These are phyloP conservation scores for Coranthus polyacanthus DNA, from an alignment of 2,797 vertebrate genomes.

Conservation along the genomic window DNA sequence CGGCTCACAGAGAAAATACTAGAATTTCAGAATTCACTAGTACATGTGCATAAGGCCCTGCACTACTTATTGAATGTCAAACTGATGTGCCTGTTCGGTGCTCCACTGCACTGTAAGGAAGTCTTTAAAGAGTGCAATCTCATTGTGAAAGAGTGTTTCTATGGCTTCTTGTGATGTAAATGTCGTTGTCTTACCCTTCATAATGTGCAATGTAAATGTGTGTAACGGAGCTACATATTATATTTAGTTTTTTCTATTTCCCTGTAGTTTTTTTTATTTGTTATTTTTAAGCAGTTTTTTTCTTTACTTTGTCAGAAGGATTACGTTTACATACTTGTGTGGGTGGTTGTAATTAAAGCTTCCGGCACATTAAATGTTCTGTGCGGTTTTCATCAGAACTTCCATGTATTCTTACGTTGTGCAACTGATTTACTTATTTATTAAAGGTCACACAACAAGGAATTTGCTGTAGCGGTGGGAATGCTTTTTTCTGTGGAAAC, in stretches of 20 bases:
- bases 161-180: slow-evolving; percentile 19
- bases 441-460: slow-evolving; percentile 58
- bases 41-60: slow-evolving; percentile 18
- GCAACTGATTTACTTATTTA: slow-evolving; percentile 48
- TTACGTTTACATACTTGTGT: slow-evolving; percentile 23
- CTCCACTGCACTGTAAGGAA: slow-evolving; percentile 39
- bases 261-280: background rate
- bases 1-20: background rate
- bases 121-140: slow-evolving; percentile 7
- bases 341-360: background rate
- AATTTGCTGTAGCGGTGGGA: background rate
- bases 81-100: slow-evolving; percentile 39
- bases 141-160: background rate
- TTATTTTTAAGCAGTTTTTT: background rate
- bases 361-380: background rate
- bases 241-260: slow-evolving; percentile 8
- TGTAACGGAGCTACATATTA: background rate
- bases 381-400: slow-evolving; percentile 20
- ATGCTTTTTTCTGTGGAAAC: slow-evolving; percentile 20
- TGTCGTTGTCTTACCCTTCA: slow-evolving; percentile 10
- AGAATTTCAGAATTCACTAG: slow-evolving; percentile 2
- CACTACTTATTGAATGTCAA: slow-evolving; percentile 64
- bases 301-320: background rate
- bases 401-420: slow-evolving; percentile 29
- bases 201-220: slow-evolving; percentile 44